Base-by-base conservation (phyloP, 2,797 vertebrate genomes). In the Syndactyla subalaris region DNA sequence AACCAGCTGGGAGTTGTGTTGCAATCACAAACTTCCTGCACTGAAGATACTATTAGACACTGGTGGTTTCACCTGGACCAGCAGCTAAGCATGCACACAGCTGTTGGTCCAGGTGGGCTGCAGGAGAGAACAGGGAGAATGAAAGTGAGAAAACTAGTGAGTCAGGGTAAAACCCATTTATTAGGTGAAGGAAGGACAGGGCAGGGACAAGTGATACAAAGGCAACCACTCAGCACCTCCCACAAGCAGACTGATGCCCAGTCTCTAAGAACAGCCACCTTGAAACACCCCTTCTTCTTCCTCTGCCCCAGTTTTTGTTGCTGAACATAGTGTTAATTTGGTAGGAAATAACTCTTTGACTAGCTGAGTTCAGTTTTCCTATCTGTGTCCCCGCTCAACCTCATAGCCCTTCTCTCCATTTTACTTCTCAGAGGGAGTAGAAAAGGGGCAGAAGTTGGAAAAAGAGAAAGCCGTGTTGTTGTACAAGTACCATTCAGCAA, bases 361-460 rank as follows among this genome's bases (percentile, higher is more conserved):
- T 12, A 49, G 0, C 15, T 61, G 51, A 15, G 27, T 6, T 46
- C 21, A 62, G 7, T 38, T 78, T 6, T 81, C 32, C 38, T 30
- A 30, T 19, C 30, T 45, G 9, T 32, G 7, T 20, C 12, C 38
- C 7, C 5, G 46, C 29, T 39, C 41, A 72, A 0, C 2, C 8
- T 58, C 29, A 66, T 26, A 58, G 22, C 12, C n/a, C 29, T 8
- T 6, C 27, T 11, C 24, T 23, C 8, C 12, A 75, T 41, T 22
- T 51, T 70, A 0, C 30, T 39, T 70, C 43, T 73, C 3, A 2
- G 6, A 7, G 8, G 6, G 7, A 73, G 30, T 0, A 3, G 16
- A 30, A 76, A 79, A 52, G 36, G 58, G n/a, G 4, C 39, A 38
- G 51, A 9, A 82, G 12, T 5, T 45, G 30, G 36, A 48, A 73